Conservation (phyloP, 2,113 vertebrate genomes). For the Oryctolagus cuniculus region DNA sequence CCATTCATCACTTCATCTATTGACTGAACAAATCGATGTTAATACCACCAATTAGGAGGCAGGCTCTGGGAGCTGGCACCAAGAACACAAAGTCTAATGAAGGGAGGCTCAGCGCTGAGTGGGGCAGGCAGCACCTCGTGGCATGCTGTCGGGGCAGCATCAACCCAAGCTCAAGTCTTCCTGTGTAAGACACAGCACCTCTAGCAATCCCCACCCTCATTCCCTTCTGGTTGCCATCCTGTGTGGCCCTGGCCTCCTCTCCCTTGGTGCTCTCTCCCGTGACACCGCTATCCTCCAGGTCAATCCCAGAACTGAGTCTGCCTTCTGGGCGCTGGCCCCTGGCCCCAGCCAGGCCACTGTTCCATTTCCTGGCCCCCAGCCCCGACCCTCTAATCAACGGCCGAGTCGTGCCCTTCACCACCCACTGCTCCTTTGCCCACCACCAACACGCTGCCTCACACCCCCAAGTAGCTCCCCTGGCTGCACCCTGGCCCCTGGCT, state of each 20-base stretch:
- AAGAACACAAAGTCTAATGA: neutral
- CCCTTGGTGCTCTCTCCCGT: neutral
- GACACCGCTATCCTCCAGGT: too few relatives aligned
- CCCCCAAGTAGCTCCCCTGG: neutral
- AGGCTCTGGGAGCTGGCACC: neutral
- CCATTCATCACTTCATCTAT: neutral
- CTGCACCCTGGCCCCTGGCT: neutral
- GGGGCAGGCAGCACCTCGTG: too few relatives aligned
- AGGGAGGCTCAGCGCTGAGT: neutral
- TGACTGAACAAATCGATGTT: neutral
- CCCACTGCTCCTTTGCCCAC: neutral
- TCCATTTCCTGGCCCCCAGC: neutral
- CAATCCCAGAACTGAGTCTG: neutral
- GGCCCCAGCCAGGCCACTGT: neutral
- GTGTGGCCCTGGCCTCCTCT: neutral
- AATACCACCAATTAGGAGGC: neutral
- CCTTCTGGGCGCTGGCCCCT: neutral
- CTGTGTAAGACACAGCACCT: neutral
- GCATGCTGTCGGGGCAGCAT: neutral
- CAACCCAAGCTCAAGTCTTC: neutral
- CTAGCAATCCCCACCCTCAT: neutral
- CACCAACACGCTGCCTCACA: neutral
- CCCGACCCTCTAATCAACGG: too few relatives aligned
- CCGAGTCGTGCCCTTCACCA: neutral
- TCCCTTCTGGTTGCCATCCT: neutral